A percentile compares a stretch with the other conserved stretches of the same genome.
phyloP scores from a whole-genome alignment of 2,888 invertebrate species.

The Merodon equestris region DNA sequence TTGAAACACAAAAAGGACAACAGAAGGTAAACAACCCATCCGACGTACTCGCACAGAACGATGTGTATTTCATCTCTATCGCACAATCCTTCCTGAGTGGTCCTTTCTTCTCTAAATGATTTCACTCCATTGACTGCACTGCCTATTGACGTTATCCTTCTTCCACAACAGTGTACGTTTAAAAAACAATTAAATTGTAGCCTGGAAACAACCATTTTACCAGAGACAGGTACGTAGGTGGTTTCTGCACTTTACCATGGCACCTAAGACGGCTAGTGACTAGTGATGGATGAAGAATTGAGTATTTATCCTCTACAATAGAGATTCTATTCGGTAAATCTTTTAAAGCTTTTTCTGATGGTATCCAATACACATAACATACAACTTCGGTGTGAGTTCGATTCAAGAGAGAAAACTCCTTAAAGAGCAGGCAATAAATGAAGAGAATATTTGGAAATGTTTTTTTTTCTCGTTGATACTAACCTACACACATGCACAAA shows the following conservation, averaged over 20 bases:
- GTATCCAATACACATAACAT: background rate
- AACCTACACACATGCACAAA: conserved; percentile 61
- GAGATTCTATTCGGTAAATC: no score
- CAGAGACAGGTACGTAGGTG: conserved; percentile 13
- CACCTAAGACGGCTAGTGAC: no score
- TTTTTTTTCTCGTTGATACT: conserved; percentile 25
- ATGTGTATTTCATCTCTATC: background rate
- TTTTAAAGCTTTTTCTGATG: conserved; percentile 48
- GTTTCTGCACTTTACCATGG: no score
- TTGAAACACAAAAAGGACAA: conserved; percentile 53
- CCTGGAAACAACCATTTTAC: no score
- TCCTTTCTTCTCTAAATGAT: no score
- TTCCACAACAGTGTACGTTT: conserved; percentile 24
- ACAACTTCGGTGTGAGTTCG: background rate
- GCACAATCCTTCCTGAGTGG: background rate
- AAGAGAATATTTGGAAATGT: conserved; percentile 33
- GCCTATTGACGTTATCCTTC: conserved; percentile 12
- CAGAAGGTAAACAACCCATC: conserved; percentile 57
- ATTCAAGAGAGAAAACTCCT: conserved; percentile 35
- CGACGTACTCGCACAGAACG: conserved; percentile 7
- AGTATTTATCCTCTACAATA: no score
- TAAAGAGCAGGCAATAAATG: conserved; percentile 28
- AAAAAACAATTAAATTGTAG: conserved; percentile 36
- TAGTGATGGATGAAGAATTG: no score
- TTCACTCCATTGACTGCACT: background rate